These are phyloP conservation scores for Leptinotarsa lineolata DNA, from an alignment of 1,140 invertebrate genomes.

Conservation along the genomic window DNA sequence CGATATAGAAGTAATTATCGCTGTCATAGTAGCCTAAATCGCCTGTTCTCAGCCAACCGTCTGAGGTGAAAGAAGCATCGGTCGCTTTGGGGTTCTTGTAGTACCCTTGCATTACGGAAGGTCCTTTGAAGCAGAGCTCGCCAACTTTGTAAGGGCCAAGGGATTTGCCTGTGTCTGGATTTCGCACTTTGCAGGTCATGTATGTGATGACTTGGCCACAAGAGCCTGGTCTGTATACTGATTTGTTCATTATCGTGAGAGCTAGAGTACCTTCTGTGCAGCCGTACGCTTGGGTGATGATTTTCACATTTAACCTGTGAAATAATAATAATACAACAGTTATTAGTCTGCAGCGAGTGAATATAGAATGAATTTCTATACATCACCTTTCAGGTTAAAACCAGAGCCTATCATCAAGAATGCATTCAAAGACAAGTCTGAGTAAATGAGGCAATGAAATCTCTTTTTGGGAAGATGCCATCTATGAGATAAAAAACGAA, in stretches of 20 bases:
- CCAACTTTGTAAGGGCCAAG: slow-evolving; percentile 66
- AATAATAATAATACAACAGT: no score
- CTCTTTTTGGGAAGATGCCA: no score
- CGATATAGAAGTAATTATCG: slow-evolving; percentile 73
- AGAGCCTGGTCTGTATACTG: slow-evolving; percentile 59
- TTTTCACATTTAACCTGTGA: slow-evolving; percentile 14
- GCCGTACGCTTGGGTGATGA: slow-evolving; percentile 65
- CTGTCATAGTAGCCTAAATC: slow-evolving; percentile 81
- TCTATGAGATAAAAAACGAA: no score
- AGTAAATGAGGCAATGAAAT: no score
- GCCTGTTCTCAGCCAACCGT: slow-evolving; percentile 82
- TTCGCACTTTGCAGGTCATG: slow-evolving; percentile 64
- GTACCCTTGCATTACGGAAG: slow-evolving; percentile 68
- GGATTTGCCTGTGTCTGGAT: slow-evolving; percentile 64
- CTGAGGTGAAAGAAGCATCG: slow-evolving; percentile 67
- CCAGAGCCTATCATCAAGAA: no score
- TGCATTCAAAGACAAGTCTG: no score
- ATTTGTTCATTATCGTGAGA: slow-evolving; percentile 33
- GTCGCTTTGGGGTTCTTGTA: slow-evolving; percentile 73
- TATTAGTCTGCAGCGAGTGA: no score
- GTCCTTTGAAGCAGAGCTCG: slow-evolving; percentile 66
- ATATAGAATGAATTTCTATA: no score
- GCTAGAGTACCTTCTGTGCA: slow-evolving; percentile 68
- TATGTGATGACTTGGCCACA: slow-evolving; percentile 62
- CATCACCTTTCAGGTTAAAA: no score